Base-by-base conservation (phyloP, 2,797 vertebrate genomes). In the Helostoma temminkii region DNA sequence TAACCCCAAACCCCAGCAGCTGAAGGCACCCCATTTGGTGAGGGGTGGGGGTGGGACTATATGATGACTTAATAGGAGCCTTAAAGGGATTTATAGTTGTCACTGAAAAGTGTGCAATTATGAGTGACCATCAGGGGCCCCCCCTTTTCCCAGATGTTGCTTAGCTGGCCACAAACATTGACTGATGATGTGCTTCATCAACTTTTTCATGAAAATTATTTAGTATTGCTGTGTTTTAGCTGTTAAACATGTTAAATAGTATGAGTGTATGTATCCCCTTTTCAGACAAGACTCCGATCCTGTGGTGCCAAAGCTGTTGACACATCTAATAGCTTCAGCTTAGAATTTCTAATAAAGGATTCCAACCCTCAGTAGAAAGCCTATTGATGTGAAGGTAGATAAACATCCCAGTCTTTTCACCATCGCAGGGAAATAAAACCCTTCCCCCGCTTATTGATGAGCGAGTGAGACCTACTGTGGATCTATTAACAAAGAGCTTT, bases 401-500 rank as follows among this genome's bases (percentile, higher is more conserved):
- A 90, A 91, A 91, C 90, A 90, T 90, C 86, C 82, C 87, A 36
- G 84, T 79, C 85, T 80, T 89, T 91, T 84, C 86, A 92, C 86
- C 87, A 89, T 82, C 80, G 78, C 78, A 86, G 91, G 81, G 81
- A 92, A 92, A 92, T 91, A 88, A 91, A 92, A 78, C 81, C 80
- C 91, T 57, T 69, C 81, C 91, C 92, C 92, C 88, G 80, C 80
- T 91, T 90, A 89, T 91, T 92, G 93, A 93, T 89, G 86, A 90
- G 83, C 84, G 74, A 88, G 80, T 88, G 78, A 87, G 88, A 92
- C 89, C 88, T 71, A 89, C 90, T 93, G 90, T 78, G 88, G 90
- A 76, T 92, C 89, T 86, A 88, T 91, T 88, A 91, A 93, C 90
- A 93, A 92, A 93, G 91, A 93, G 77, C 87, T 79, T 77, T 85